A percentile compares a stretch with the other conserved stretches of the same genome.
These are phyloP conservation scores for Indri indri DNA, from an alignment of 2,113 vertebrate genomes.

Conservation along the genomic window DNA sequence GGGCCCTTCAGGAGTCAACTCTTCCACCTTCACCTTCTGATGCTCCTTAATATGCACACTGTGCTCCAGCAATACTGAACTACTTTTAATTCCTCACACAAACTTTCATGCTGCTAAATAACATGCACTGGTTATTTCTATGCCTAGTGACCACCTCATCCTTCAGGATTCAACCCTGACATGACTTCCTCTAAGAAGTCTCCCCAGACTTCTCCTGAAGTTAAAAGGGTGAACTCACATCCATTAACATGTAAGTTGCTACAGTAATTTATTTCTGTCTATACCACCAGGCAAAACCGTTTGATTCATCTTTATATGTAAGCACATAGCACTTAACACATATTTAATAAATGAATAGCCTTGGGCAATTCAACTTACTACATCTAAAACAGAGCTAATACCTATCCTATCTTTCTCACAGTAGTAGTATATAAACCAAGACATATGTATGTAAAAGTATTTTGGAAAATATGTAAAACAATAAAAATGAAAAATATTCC, in stretches of 20 bases:
- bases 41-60: background rate
- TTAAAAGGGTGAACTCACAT: constrained; percentile 23
- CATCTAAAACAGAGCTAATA: constrained; percentile 12
- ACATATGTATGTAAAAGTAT: background rate
- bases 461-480: background rate
- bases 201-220: background rate
- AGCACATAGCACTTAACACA: background rate
- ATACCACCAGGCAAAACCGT: background rate
- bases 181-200: background rate
- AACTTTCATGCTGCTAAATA: background rate
- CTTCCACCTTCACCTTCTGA: background rate
- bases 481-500: constrained; percentile 14
- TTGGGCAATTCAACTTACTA: background rate
- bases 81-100: background rate
- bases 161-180: constrained; percentile 3
- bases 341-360: background rate
- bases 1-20: background rate
- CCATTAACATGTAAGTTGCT: background rate
- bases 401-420: background rate
- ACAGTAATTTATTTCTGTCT: background rate
- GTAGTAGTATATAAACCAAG: background rate
- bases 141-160: background rate
- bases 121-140: background rate
- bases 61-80: background rate
- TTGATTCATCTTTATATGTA: background rate